These are phyloP conservation scores for Drosophila kikkawai DNA, from an alignment of 1,140 invertebrate genomes.

Conservation along the genomic window DNA sequence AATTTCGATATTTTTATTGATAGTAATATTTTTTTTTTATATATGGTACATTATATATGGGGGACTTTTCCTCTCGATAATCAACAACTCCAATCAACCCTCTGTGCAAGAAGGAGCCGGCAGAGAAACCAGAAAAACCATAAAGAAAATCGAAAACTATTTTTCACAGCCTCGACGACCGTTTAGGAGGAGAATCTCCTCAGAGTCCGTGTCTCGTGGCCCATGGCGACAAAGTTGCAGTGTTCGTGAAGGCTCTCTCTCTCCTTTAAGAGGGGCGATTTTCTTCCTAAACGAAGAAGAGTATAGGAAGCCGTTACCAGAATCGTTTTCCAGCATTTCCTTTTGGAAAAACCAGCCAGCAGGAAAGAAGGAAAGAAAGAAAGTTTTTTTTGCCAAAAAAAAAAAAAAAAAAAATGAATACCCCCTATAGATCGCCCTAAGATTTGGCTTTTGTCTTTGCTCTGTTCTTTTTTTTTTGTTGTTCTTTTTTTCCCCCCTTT, in stretches of 20 bases:
- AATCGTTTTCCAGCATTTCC: slow-evolving; percentile 52
- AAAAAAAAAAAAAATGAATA: slow-evolving; percentile 12
- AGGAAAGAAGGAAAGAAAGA: slow-evolving; percentile 40
- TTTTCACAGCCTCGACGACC: slow-evolving; percentile 59
- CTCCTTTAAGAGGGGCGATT: neutral
- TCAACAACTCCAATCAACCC: neutral
- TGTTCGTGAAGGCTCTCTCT: neutral
- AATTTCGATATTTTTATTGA: too few relatives aligned
- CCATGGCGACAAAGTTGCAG: slow-evolving; percentile 66
- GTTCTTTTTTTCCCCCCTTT: neutral
- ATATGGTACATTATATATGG: neutral
- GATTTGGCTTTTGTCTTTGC: slow-evolving; percentile 38
- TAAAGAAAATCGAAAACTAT: slow-evolving; percentile 76
- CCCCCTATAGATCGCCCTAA: slow-evolving; percentile 19
- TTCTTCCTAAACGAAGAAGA: neutral
- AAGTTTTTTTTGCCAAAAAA: slow-evolving; percentile 50
- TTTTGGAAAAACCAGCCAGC: slow-evolving; percentile 58
- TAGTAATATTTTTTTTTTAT: too few relatives aligned
- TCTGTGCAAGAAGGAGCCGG: neutral
- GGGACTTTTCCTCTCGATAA: neutral
- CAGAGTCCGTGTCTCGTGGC: slow-evolving; percentile 35
- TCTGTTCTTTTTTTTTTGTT: slow-evolving; percentile 35
- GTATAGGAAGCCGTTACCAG: slow-evolving; percentile 26
- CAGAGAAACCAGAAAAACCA: slow-evolving; percentile 42
- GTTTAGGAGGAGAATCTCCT: slow-evolving; percentile 37